These are phyloP conservation scores for Calephelis virginiensis DNA, from an alignment of 1,140 invertebrate genomes.

Conservation along the genomic window DNA sequence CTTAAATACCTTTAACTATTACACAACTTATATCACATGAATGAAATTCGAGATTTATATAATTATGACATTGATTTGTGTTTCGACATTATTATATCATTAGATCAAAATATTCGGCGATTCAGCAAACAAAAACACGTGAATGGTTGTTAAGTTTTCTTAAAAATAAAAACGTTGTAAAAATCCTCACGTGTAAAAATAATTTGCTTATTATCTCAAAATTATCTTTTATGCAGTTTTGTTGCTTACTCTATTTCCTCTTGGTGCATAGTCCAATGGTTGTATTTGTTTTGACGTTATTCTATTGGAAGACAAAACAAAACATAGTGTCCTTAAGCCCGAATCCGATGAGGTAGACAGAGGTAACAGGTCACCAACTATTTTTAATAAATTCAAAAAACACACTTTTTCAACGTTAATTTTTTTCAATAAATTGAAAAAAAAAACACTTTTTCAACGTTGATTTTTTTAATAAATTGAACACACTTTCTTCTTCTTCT, in stretches of 20 bases:
- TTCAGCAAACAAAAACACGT: slow-evolving; percentile 43
- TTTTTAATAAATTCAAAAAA: no score
- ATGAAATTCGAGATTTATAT: slow-evolving; percentile 33
- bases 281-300: not conserved
- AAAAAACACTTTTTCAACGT: no score
- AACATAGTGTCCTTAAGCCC: no score
- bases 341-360: no score
- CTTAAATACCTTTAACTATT: slow-evolving; percentile 12
- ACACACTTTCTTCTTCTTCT: no score
- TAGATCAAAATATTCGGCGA: slow-evolving; percentile 32
- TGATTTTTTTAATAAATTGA: no score
- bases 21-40: slow-evolving; percentile 19
- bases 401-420: no score
- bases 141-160: slow-evolving; percentile 28
- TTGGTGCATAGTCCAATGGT: not conserved
- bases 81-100: slow-evolving; percentile 46
- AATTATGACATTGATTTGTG: slow-evolving; percentile 41
- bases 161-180: not conserved
- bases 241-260: not conserved
- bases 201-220: not conserved
- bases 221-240: slow-evolving; percentile 1
- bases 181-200: slow-evolving; percentile 3
- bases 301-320: no score
- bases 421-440: no score
- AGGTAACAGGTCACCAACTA: no score